phyloP scores from a whole-genome alignment of 2,797 vertebrate species.

The Leptodactylus fallax region DNA sequence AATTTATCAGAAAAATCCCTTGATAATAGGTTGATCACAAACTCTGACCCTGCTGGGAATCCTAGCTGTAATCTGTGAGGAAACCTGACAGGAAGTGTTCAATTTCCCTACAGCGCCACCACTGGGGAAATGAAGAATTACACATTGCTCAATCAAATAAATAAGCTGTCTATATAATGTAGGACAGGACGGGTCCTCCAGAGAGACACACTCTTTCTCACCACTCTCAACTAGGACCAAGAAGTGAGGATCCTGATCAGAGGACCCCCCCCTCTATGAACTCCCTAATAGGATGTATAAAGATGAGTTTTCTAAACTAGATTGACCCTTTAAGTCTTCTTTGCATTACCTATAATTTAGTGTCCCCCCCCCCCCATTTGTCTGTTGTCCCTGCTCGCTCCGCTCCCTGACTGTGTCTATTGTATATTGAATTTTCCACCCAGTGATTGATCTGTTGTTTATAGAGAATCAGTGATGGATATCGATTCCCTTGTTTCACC shows the following conservation, averaged over 20 bases:
- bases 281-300: no score
- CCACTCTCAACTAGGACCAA: no score
- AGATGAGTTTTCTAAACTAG: no score
- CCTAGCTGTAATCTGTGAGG: neutral
- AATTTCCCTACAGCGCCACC: neutral
- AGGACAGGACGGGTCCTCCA: no score
- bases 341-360: neutral
- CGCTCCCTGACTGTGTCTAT: neutral
- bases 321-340: neutral
- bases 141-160: neutral
- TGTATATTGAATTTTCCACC: neutral
- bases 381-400: neutral
- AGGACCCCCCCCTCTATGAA: no score
- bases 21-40: neutral
- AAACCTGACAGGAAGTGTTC: neutral
- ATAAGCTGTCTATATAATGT: neutral
- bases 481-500: neutral
- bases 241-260: no score
- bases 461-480: slow-evolving; percentile 5
- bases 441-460: neutral
- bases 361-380: neutral
- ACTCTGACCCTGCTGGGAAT: no score
- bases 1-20: no score
- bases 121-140: neutral
- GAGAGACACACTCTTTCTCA: no score